These are phyloP conservation scores for Panthera uncia DNA, from an alignment of 2,113 vertebrate genomes.

Conservation along the genomic window DNA sequence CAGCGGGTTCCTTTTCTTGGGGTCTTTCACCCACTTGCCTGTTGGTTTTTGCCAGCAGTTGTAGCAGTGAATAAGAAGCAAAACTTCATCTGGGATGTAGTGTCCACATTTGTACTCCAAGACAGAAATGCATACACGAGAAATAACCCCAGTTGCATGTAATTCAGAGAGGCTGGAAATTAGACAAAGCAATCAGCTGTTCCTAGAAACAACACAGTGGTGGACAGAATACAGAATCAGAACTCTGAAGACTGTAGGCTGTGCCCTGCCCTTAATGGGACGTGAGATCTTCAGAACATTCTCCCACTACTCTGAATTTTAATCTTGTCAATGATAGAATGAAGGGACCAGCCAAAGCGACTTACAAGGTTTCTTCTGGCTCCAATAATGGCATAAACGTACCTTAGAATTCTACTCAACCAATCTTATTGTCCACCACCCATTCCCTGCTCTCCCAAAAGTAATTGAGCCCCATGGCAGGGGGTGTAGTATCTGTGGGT, in stretches of 20 bases:
- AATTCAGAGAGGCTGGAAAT: not conserved
- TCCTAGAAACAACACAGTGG: not conserved
- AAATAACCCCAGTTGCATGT: not conserved
- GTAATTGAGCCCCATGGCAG: accelerated
- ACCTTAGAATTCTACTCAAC: not conserved
- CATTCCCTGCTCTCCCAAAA: accelerated
- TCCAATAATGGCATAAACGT: not conserved
- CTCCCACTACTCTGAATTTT: not conserved
- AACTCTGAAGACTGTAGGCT: not conserved
- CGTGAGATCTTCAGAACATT: not conserved
- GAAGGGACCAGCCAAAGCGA: not conserved
- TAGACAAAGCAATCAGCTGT: not conserved
- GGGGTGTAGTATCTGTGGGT: accelerated
- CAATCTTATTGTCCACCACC: not conserved
- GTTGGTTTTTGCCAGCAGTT: not conserved
- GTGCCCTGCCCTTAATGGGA: not conserved
- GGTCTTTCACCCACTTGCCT: not conserved
- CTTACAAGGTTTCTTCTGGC: not conserved
- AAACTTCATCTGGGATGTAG: not conserved
- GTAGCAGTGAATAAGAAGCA: not conserved
- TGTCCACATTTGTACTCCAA: not conserved
- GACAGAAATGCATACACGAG: not conserved
- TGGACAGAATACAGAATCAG: not conserved
- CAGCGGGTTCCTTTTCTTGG: not conserved
- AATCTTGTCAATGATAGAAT: slow-evolving; percentile 10